Percentiles rank a stretch among this genome's conserved stretches.
These are phyloP conservation scores for Xestia xanthographa DNA, from an alignment of 2,888 invertebrate genomes.

Conservation along the genomic window DNA sequence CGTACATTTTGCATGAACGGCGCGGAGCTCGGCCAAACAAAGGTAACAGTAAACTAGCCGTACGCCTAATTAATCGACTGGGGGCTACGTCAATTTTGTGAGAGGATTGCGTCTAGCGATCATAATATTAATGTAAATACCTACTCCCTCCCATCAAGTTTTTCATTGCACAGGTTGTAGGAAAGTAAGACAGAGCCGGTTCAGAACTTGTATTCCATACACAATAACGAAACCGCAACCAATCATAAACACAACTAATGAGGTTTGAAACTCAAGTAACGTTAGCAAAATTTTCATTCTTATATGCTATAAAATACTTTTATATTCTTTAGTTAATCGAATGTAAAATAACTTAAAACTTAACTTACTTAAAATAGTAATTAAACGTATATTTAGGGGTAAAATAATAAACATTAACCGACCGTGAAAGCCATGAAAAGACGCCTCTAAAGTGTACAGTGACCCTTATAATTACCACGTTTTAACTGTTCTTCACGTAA, in stretches of 20 bases:
- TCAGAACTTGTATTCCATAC: not conserved
- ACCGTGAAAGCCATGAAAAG: constrained; percentile 29
- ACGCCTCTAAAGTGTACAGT: constrained; percentile 3
- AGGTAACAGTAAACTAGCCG: constrained; percentile 51
- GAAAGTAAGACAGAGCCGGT: not conserved
- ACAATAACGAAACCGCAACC: not conserved
- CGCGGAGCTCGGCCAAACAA: constrained; percentile 50
- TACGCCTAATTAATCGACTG: constrained; percentile 57
- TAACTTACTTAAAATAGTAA: constrained; percentile 9
- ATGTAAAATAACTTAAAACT: constrained; percentile 10
- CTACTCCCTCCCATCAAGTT: not conserved
- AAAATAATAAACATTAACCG: constrained; percentile 9
- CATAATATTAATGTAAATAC: not conserved
- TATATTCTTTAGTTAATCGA: not conserved
- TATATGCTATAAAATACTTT: not conserved
- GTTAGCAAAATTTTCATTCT: not conserved
- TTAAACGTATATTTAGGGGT: constrained; percentile 2
- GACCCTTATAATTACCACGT: constrained; percentile 32
- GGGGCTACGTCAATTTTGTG: constrained; percentile 23
- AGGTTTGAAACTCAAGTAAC: not conserved
- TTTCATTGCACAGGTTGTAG: not conserved
- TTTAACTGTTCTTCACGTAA: constrained; percentile 45
- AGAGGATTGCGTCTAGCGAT: constrained; percentile 6
- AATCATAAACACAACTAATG: not conserved
- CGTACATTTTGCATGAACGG: constrained; percentile 52